Percentiles rank a stretch among this genome's conserved stretches.
phyloP scores from a whole-genome alignment of 2,888 invertebrate species.

The Oxyteleia sp. region DNA sequence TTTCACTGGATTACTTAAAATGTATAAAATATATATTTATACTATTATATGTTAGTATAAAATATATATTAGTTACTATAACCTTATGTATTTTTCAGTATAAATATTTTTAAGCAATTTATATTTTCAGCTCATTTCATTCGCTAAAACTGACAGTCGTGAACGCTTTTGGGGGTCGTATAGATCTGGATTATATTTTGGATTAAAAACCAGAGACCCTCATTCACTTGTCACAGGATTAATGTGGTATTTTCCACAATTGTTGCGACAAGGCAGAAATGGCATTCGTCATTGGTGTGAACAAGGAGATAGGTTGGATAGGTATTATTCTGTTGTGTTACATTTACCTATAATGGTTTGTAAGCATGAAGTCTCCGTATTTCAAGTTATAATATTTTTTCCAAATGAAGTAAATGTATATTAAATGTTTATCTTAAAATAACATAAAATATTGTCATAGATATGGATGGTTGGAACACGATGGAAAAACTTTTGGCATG shows the following conservation, averaged over 20 bases:
- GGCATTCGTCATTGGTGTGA: conserved; percentile 97
- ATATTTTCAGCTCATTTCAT: conserved; percentile 90
- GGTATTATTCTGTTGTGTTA: conserved; percentile 86
- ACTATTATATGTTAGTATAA: too few species aligned
- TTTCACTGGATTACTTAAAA: too few species aligned
- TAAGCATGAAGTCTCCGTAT: too few species aligned
- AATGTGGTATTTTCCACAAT: conserved; percentile 97
- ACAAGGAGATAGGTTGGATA: conserved; percentile 93
- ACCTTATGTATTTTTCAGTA: too few species aligned
- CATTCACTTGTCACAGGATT: conserved; percentile 96
- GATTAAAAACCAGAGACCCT: conserved; percentile 96
- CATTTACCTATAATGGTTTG: too few species aligned
- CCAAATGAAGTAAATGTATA: too few species aligned
- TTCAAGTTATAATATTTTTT: too few species aligned
- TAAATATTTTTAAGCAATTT: too few species aligned
- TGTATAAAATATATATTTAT: too few species aligned
- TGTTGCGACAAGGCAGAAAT: conserved; percentile 91
- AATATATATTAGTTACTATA: too few species aligned
- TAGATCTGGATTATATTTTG: conserved; percentile 95
- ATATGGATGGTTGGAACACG: conserved; percentile 97
- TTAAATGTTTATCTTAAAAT: too few species aligned
- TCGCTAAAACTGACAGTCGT: conserved; percentile 91
- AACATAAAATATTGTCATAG: conserved; percentile 56
- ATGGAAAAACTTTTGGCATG: conserved; percentile 96
- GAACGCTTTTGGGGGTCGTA: conserved; percentile 98